Evolutionary conservation across 2,797 vertebrate species (phyloP).

Genomic region (Scolopax bukidnonensis): DNA sequence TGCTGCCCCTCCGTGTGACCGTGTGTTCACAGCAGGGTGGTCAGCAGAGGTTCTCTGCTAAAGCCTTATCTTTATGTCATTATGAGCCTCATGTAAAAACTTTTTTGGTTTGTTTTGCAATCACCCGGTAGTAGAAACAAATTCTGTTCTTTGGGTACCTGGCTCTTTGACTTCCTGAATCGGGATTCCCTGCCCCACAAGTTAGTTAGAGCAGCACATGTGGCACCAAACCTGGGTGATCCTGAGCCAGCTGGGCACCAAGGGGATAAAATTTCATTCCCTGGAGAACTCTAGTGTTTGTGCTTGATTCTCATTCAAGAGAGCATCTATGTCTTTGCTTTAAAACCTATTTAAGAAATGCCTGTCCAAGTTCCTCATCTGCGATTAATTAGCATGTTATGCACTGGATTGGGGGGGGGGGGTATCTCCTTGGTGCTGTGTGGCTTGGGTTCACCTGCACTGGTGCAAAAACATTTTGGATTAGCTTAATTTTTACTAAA

Average conservation of each 20-base stretch:
- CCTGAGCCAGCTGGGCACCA: neutral
- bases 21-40: rapidly evolving
- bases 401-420: neutral
- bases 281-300: neutral
- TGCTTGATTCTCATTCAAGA: neutral
- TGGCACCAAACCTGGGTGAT: neutral
- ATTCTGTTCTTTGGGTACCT: neutral
- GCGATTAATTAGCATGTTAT: neutral
- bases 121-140: neutral
- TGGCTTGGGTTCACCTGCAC: slow-evolving; percentile 23
- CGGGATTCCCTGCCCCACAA: neutral
- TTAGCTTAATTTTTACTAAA: neutral
- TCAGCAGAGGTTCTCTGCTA: neutral
- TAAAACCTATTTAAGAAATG: slow-evolving; percentile 19
- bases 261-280: neutral
- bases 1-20: neutral
- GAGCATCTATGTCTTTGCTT: neutral
- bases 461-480: slow-evolving; percentile 47
- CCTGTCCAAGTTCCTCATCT: neutral
- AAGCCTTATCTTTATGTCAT: slow-evolving; percentile 18
- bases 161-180: neutral
- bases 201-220: neutral
- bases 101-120: neutral
- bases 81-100: neutral
- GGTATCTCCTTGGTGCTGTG: neutral